Evolutionary conservation across 2,113 vertebrate species (phyloP).

Genomic region (Rynchops niger): DNA sequence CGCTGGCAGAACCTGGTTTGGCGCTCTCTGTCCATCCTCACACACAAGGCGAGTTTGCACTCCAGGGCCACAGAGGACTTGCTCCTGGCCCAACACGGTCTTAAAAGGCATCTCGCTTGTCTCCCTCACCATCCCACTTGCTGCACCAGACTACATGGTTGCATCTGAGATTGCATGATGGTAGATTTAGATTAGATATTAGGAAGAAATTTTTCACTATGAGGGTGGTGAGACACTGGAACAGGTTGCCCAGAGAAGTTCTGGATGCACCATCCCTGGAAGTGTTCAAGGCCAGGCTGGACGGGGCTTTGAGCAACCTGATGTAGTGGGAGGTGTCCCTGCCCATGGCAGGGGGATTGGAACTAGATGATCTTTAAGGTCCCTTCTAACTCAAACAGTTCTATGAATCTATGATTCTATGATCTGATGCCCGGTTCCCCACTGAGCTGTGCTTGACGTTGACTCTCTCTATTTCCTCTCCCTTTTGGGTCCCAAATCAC

Average conservation of each 20-base stretch:
- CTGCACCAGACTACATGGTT: neutral
- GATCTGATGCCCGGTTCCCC: neutral
- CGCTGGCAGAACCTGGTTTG: neutral
- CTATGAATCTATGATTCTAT: neutral
- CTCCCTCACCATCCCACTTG: neutral
- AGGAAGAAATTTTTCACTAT: neutral
- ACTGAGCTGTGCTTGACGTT: fast-evolving
- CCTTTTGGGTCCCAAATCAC: neutral
- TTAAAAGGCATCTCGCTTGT: neutral
- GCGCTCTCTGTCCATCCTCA: neutral
- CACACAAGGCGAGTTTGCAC: fast-evolving
- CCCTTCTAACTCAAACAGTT: neutral
- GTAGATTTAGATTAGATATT: neutral
- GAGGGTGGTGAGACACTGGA: neutral
- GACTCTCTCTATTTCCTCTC: fast-evolving
- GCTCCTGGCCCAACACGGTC: neutral
- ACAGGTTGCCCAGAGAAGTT: neutral
- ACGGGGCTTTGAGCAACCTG: neutral
- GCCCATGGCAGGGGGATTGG: neutral
- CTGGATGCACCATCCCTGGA: neutral
- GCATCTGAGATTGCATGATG: neutral
- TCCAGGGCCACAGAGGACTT: neutral
- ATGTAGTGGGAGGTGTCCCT: neutral
- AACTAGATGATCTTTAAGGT: neutral
- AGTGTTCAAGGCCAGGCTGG: neutral